Percentiles rank a stretch among this genome's conserved stretches.
These are phyloP conservation scores for Hippoglossus hippoglossus DNA, from an alignment of 2,797 vertebrate genomes.

Conservation along the genomic window DNA sequence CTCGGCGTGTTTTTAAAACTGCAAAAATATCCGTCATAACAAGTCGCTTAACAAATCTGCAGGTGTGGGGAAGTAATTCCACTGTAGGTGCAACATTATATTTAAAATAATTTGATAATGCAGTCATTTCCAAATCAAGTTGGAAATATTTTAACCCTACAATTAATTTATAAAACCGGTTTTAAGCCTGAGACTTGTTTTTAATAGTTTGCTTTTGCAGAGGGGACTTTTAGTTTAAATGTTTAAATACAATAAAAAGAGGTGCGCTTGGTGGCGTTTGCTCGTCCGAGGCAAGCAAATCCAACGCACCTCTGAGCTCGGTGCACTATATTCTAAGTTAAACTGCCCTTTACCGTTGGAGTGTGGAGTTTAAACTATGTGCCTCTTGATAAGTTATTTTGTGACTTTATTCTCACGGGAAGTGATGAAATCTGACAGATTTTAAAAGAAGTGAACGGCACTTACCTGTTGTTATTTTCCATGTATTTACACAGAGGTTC, in stretches of 20 bases:
- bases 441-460: no score
- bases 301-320: background rate
- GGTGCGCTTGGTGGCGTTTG: background rate
- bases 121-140: background rate
- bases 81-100: no score
- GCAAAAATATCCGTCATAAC: background rate
- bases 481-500: no score
- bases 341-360: background rate
- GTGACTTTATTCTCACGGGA: conserved; percentile 14
- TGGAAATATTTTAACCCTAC: background rate
- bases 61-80: no score
- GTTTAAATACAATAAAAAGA: background rate
- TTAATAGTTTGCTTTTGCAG: conserved; percentile 3
- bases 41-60: background rate
- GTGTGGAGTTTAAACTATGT: conserved; percentile 29
- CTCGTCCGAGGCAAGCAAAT: conserved; percentile 1
- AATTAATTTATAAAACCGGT: background rate
- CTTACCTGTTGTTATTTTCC: no score
- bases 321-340: conserved; percentile 8
- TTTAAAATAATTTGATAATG: no score
- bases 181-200: background rate
- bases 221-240: background rate
- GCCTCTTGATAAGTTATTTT: conserved; percentile 33
- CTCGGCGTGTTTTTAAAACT: background rate
- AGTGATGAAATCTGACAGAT: conserved; percentile 3